Evolutionary conservation across 2,113 vertebrate species (phyloP), one percentile per base, ranked within the genome.

Genomic region (Phycodurus eques): DNA sequence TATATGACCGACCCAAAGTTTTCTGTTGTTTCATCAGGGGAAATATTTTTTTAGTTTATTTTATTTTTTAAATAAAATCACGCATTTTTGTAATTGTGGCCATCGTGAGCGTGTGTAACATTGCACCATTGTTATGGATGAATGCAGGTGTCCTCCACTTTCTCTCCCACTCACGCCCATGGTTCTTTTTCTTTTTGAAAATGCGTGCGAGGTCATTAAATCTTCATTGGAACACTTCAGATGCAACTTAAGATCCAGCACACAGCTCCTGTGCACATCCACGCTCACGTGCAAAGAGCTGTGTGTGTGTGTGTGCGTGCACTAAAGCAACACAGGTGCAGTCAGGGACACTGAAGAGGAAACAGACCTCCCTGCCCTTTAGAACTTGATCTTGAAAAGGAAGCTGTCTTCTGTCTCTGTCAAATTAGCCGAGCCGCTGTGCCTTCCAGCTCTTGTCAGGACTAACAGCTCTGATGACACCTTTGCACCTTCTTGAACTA

Each of bases 361-460:
- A 85, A 79, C 78, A 62, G 77, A 71, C 70, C 79, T 86, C 79
- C 84, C 83, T 78, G 73, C 82, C 88, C 91, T 90, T 91, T 43
- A 47, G 86, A 92, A 91, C 90, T 87, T 92, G 89, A 88, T 88
- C 90, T 89, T 88, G 83, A 90, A 90, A 91, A 88, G 83, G 82
- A 88, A 89, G 75, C 88, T 76, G 79, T 88, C 80, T 86, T 82
- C 72, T 70, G 73, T 70, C 83, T 71, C 88, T 89, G 89, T 91
- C 89, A 90, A 83, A 85, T 76, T 78, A 70, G 85, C 82, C 88
- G 75, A 86, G 64, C 80, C 70, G 82, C 69, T 72, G 65, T 87
- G 88, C 88, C 90, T 90, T 42, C 20, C 54, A 88, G 86, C 83
- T 75, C 51, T 44, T 73, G 77, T 80, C 81, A 59, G 46, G 80